phyloP scores from a whole-genome alignment of 2,113 vertebrate species.

The Monopterus albus region DNA sequence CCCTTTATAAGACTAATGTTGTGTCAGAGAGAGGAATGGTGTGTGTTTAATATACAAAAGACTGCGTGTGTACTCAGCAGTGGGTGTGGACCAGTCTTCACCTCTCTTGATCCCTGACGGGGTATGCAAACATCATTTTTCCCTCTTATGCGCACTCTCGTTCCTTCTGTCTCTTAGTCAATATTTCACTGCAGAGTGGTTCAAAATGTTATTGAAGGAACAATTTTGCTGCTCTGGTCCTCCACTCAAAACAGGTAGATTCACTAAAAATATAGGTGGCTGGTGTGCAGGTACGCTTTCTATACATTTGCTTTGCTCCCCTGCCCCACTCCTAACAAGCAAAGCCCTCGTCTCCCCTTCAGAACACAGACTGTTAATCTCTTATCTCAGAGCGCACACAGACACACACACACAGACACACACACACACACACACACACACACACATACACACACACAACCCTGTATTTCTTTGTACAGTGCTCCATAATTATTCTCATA shows the following conservation, averaged over 20 bases:
- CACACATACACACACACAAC: conserved; percentile 2
- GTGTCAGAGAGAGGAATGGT: conserved; percentile 9
- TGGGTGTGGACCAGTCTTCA: conserved; percentile 2
- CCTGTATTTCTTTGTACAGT: conserved; percentile 61
- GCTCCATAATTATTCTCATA: conserved; percentile 72
- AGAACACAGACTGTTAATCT: too few relatives aligned
- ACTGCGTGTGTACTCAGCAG: conserved; percentile 15
- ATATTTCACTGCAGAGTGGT: background rate
- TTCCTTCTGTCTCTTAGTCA: background rate
- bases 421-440: conserved; percentile 19
- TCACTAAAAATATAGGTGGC: conserved; percentile 28
- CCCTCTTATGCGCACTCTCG: background rate
- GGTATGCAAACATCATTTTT: background rate
- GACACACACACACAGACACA: background rate
- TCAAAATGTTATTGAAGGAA: background rate
- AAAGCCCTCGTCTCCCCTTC: conserved; percentile 23
- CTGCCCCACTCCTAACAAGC: conserved; percentile 22
- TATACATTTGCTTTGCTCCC: conserved; percentile 15
- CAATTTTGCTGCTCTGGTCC: background rate
- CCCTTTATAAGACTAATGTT: conserved; percentile 18
- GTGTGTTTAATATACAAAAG: conserved; percentile 10
- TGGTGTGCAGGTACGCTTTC: conserved; percentile 20
- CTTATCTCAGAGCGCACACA: too few relatives aligned
- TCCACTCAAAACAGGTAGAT: background rate
- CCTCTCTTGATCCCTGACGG: conserved; percentile 8